Evolutionary conservation across 2,797 vertebrate species (phyloP).

Genomic region (Onychomys torridus): DNA sequence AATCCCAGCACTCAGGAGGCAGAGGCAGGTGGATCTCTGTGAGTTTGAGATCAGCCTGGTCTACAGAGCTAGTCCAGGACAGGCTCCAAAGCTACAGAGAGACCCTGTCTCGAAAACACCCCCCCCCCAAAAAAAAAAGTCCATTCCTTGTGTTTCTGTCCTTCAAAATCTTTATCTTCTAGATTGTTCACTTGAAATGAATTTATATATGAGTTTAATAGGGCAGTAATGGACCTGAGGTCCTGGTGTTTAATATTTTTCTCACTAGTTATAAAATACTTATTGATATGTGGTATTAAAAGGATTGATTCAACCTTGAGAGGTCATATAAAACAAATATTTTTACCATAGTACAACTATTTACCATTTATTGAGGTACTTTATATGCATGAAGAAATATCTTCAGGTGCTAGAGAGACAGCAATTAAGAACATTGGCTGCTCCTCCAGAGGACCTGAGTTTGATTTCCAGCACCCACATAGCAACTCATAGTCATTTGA

Average conservation of each 20-base stretch:
- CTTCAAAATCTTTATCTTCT: conserved; percentile 31
- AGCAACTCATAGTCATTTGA: not conserved
- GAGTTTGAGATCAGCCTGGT: too few relatives aligned
- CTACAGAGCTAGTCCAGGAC: too few relatives aligned
- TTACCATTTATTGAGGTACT: conserved; percentile 15
- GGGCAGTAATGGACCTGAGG: not conserved
- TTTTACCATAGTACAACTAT: not conserved
- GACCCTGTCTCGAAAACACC: too few relatives aligned
- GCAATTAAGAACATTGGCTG: not conserved
- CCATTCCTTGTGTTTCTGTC: conserved; percentile 2
- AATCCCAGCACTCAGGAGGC: too few relatives aligned
- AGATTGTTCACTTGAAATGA: not conserved
- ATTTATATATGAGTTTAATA: not conserved
- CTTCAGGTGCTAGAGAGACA: not conserved
- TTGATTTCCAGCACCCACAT: not conserved
- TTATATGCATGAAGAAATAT: conserved; percentile 8
- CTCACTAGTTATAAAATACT: conserved; percentile 37
- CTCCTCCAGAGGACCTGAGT: not conserved
- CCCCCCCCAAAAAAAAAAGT: too few relatives aligned
- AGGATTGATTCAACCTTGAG: conserved; percentile 24
- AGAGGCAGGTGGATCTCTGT: too few relatives aligned
- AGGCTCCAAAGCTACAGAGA: too few relatives aligned
- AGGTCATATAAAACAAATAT: not conserved
- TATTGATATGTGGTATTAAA: not conserved
- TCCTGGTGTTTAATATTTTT: conserved; percentile 5